phyloP scores from a whole-genome alignment of 2,113 vertebrate species.

The Grallaria varia region DNA sequence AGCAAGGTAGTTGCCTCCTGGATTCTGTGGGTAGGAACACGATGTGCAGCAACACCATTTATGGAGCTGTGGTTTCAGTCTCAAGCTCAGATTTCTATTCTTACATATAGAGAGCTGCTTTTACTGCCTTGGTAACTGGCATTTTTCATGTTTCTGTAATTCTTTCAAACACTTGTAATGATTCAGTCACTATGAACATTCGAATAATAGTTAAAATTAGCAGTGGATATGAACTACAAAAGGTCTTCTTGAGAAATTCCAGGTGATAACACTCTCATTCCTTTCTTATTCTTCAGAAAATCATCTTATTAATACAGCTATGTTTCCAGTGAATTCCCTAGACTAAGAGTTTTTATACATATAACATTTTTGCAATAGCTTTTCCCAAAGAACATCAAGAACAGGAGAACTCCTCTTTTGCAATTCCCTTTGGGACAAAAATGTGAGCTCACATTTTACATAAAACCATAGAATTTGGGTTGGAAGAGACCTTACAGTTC shows the following conservation, averaged over 20 bases:
- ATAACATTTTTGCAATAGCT: not conserved
- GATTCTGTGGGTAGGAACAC: not conserved
- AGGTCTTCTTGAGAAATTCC: not conserved
- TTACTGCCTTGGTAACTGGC: not conserved
- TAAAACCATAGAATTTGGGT: not conserved
- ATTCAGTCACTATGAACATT: not conserved
- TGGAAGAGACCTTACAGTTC: not conserved
- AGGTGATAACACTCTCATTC: not conserved
- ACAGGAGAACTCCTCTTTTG: not conserved
- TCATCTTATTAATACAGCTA: not conserved
- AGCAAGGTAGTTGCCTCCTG: conserved; percentile 40
- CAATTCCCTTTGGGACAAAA: not conserved
- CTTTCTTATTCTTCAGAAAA: not conserved
- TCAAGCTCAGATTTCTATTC: not conserved
- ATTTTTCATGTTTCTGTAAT: not conserved
- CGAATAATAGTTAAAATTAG: not conserved
- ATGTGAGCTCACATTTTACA: not conserved
- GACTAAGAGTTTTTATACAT: not conserved
- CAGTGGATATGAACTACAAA: not conserved
- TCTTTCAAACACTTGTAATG: not conserved
- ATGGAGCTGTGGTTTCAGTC: conserved; percentile 26
- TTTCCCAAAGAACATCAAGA: not conserved
- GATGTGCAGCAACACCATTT: not conserved
- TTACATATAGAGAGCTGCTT: not conserved
- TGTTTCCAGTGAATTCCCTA: not conserved